Evolutionary conservation across 2,888 invertebrate species (phyloP), one percentile per base, ranked within the genome.

Genomic region (Chloromyia formosa): DNA sequence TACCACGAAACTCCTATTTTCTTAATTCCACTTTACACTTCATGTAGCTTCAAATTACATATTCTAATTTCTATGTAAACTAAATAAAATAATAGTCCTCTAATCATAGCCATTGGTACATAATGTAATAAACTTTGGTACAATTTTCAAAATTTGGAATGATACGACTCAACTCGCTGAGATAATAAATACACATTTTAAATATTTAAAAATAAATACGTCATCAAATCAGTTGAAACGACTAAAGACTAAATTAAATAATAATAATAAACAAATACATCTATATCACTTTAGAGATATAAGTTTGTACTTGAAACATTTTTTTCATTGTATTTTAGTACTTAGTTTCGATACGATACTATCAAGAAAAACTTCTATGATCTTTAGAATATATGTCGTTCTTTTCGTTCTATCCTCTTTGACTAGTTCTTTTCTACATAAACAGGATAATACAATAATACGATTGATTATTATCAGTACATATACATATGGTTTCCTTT

Each of bases 271-370:
- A 66, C 20, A 7, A 66, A 35, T 35, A 35, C 27, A 35, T 35
- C 27, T 23, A 53, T n/a, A 27, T 18, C 12, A 35, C 20, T 71
- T 71, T 56, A 71, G 71, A 71, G 71, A 71, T 71, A 71, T 71
- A 56, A 71, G 71, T 71, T 71, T 71, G 71, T 71, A 71, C 69
- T 69, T 53, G 23, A 54, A 69, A 69, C 56, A 58, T 71, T 71
- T 56, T 56, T 14, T 56, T 56, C 3, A 49, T 49, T 49, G 18
- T 20, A 27, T 18, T 71, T 66, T 49, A 7, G 27, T 35, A 35
- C 27, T 4, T 35, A 35, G 27, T 35, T 35, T 35, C 27, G 27
- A 35, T 35, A 35, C 27, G 27, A 35, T 2, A 35, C 27, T 35
- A 35, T 35, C 27, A 35, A 35, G 7, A 35, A 7, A 20, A 56